phyloP scores from a whole-genome alignment of 1,140 invertebrate species.

The Drosophila ironensis region DNA sequence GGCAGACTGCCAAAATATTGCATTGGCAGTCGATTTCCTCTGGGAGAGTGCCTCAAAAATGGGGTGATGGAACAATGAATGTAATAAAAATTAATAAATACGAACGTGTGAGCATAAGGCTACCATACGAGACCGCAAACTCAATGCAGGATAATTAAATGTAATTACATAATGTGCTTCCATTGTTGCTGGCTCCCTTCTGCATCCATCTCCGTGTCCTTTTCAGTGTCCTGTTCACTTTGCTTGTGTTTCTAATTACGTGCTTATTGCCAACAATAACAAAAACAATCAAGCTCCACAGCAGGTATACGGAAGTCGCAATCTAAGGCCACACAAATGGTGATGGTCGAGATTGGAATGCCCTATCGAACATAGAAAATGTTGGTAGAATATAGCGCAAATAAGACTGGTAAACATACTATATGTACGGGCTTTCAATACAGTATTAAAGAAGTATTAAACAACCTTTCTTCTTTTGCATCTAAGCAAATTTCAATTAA shows the following conservation, averaged over 20 bases:
- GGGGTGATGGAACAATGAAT: slow-evolving; percentile 17
- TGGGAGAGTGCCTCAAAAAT: slow-evolving; percentile 14
- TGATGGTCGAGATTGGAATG: not conserved
- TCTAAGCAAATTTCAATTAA: no score
- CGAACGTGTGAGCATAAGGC: not conserved
- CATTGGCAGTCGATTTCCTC: slow-evolving; percentile 7
- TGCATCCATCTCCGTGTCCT: slow-evolving; percentile 9
- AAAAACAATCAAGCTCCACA: not conserved
- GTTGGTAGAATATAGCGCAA: not conserved
- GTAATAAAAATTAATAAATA: slow-evolving; percentile 59
- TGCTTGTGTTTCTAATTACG: slow-evolving; percentile 41
- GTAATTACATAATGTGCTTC: slow-evolving; percentile 71
- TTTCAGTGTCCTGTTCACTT: slow-evolving; percentile 1
- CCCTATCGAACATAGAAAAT: not conserved
- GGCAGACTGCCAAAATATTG: slow-evolving; percentile 28
- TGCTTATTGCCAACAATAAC: slow-evolving; percentile 30
- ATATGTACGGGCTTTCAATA: no score
- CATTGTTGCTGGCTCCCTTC: slow-evolving; percentile 9
- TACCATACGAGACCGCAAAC: slow-evolving; percentile 48
- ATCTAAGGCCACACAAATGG: not conserved
- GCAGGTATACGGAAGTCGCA: not conserved
- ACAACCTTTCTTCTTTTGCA: no score
- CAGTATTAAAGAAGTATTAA: no score
- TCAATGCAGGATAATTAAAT: slow-evolving; percentile 78
- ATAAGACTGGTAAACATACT: no score